These are phyloP conservation scores for Sepioteuthis lessoniana DNA, from an alignment of 2,888 invertebrate genomes.

Conservation along the genomic window DNA sequence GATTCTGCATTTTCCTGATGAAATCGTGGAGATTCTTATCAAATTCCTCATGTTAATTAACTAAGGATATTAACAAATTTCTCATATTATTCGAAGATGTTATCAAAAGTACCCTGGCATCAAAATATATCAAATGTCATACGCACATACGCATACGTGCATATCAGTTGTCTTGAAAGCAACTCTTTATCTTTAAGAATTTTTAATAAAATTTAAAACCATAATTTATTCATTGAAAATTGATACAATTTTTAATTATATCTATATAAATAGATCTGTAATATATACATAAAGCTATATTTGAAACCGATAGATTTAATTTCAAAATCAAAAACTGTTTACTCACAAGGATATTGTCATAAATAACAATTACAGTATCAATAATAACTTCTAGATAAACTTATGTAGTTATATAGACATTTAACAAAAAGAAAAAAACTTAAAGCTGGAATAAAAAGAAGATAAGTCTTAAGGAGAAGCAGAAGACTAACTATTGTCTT, in stretches of 20 bases:
- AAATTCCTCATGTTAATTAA: background rate
- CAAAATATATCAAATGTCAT: background rate
- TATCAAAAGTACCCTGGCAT: too few species aligned
- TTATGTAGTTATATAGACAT: background rate
- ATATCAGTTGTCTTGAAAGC: background rate
- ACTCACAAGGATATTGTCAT: background rate
- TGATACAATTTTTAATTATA: background rate
- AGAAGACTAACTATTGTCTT: too few species aligned
- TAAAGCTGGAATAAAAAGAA: too few species aligned
- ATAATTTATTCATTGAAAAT: background rate
- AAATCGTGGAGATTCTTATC: background rate
- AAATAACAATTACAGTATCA: background rate
- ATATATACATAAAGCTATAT: background rate
- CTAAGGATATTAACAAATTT: background rate
- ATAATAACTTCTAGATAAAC: background rate
- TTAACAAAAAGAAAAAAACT: background rate
- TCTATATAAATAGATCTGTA: background rate
- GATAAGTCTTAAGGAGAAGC: too few species aligned
- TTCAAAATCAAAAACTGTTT: background rate
- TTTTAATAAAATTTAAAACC: background rate
- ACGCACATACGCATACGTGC: background rate
- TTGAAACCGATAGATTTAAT: background rate
- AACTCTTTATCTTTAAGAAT: background rate
- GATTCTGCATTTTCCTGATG: background rate
- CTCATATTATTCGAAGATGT: background rate